Evolutionary conservation across 2,888 invertebrate genomes (phyloP), one percentile per base, ranked within the genome.

Genomic region (Erpobdella octoculata): DNA sequence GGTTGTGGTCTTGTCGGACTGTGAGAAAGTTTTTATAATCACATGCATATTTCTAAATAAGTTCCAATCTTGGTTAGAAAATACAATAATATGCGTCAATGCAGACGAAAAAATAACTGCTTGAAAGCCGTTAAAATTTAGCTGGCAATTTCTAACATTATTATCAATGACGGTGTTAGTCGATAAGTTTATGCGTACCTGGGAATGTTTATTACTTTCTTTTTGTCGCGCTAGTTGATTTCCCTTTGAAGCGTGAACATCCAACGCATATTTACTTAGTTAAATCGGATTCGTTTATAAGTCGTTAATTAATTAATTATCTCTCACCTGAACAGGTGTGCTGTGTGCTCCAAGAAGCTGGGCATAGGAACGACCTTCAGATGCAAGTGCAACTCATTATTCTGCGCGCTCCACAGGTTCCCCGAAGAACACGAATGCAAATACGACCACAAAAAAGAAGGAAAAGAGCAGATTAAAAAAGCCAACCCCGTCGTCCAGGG

Each of bases 401-500:
- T 69, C 36, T 69, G 69, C 36, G 8, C 12, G n/a, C 48, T 33
- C 6, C 69, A 69, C 36, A 41, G 36, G 31, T 69, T 31, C 9
- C 69, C 69, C 12, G 69, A 69, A 33, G 58, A 69, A 31, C 69
- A 69, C 36, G n/a, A 53, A 35, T 69, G 69, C 36, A 18, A 53
- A 2, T 69, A 58, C 25, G 69, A 69, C 36, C 58, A 69, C 58
- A 69, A 69, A 36, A 58, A 53, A 35, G 69, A 48, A 31, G 69
- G 69, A 12, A 69, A 58, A 53, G 59, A 69, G 18, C 41, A 58
- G 35, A 33, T 69, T 12, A 58, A 35, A 15, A 58, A 69, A 53
- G 35, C 48, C 18, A 69, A 69, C n/a, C 69, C 69, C 4, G 28
- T 46, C 2, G 69, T 69, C 6, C 58, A 67, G 8, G 41, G 37